phyloP scores from a whole-genome alignment of 2,113 vertebrate species.

The Prunella himalayana region DNA sequence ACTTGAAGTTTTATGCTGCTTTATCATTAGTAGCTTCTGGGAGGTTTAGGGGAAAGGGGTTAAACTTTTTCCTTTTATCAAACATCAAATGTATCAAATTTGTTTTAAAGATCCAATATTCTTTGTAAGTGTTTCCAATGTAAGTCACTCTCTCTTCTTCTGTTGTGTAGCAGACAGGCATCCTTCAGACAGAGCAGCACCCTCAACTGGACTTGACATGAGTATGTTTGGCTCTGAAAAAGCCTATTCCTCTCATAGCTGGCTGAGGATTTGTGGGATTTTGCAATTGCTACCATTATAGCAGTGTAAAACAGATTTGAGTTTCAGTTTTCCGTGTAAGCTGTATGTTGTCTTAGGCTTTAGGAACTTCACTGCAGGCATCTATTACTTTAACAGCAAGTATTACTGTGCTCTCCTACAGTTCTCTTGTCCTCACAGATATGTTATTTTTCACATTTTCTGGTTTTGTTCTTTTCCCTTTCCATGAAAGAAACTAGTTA shows the following conservation, averaged over 20 bases:
- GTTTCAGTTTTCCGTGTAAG: background rate
- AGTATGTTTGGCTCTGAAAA: background rate
- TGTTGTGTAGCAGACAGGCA: background rate
- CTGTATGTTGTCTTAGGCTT: background rate
- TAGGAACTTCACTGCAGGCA: background rate
- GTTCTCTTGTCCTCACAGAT: background rate
- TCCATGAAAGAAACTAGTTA: background rate
- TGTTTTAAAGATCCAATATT: background rate
- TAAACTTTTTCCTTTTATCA: background rate
- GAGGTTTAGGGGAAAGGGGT: background rate
- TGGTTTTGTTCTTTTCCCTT: background rate
- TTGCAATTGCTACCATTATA: background rate
- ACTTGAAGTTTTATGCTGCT: background rate
- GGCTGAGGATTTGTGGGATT: background rate
- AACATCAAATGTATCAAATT: background rate
- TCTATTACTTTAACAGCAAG: background rate
- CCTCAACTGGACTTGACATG: background rate
- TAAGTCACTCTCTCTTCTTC: background rate
- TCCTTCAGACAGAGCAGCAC: background rate
- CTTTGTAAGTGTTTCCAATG: background rate
- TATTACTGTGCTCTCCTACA: background rate
- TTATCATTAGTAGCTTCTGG: background rate
- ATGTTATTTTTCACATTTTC: background rate
- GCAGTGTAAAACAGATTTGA: background rate
- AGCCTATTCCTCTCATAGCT: background rate